Percentiles rank a stretch among this genome's conserved stretches.
Conservation (phyloP, 2,797 vertebrate species). For the Diplodus sargus region DNA sequence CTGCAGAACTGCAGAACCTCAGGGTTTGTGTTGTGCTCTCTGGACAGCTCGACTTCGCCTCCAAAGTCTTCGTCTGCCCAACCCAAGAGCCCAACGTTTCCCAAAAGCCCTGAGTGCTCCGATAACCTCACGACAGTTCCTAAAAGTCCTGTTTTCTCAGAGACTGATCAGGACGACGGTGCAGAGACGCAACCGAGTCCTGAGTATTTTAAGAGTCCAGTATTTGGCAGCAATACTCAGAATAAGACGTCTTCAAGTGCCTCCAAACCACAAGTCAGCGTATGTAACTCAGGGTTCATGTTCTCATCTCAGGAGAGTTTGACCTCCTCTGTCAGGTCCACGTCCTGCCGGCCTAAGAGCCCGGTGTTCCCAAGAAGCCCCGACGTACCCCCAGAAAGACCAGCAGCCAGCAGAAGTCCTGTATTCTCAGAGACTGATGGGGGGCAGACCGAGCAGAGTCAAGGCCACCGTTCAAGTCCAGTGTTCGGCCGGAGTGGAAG, state of each 20-base stretch:
- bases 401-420: constrained; percentile 8
- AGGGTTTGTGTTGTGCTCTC: constrained; percentile 69
- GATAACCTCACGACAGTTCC: neutral
- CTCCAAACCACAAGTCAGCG: neutral
- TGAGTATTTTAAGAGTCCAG: constrained; percentile 44
- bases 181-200: neutral
- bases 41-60: constrained; percentile 36
- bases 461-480: neutral
- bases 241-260: neutral
- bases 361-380: constrained; percentile 51
- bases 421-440: neutral
- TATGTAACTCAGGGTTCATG: constrained; percentile 33
- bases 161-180: neutral
- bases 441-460: neutral
- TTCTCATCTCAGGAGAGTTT: constrained; percentile 68
- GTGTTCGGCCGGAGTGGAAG: constrained; percentile 16
- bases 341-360: constrained; percentile 23
- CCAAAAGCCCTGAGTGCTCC: constrained; percentile 43
- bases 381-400: neutral
- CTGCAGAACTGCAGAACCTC: constrained; percentile 82
- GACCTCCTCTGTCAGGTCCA: constrained; percentile 11
- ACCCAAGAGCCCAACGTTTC: constrained; percentile 54
- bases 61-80: constrained; percentile 2
- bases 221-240: constrained; percentile 49
- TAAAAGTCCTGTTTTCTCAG: constrained; percentile 32